Percentiles rank a stretch among this genome's conserved stretches.
These are phyloP conservation scores for Hyles euphorbiae DNA, from an alignment of 1,140 invertebrate genomes.

Conservation along the genomic window DNA sequence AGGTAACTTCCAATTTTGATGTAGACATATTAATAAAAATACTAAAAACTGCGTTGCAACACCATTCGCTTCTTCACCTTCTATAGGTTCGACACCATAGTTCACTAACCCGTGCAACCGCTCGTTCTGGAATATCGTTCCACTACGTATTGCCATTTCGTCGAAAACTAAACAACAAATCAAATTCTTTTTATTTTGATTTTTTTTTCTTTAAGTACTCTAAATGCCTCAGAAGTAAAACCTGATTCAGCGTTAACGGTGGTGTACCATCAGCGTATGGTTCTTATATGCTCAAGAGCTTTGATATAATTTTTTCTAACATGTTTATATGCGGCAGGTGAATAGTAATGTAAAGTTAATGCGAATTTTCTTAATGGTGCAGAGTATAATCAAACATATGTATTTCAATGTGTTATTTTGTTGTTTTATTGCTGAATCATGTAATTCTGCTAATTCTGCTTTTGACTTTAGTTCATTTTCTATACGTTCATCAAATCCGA, in stretches of 20 bases:
- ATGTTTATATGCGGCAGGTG: constrained; percentile 21
- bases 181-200: constrained; percentile 6
- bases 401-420: no score
- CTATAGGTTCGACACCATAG: constrained; percentile 7
- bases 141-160: constrained; percentile 13
- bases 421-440: no score
- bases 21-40: constrained; percentile 13
- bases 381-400: no score
- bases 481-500: no score
- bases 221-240: constrained; percentile 16
- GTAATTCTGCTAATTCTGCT: no score
- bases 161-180: constrained; percentile 12
- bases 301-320: constrained; percentile 8
- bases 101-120: constrained; percentile 1
- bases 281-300: constrained; percentile 12
- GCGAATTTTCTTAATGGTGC: no score
- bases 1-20: constrained; percentile 16
- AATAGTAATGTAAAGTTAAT: constrained; percentile 18
- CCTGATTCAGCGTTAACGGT: constrained; percentile 15
- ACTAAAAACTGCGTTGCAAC: constrained; percentile 14
- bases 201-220: constrained; percentile 13
- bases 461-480: no score
- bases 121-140: constrained; percentile 5
- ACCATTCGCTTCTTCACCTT: constrained; percentile 3
- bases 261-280: constrained; percentile 9